Percentiles rank a stretch among this genome's conserved stretches.
Evolutionary conservation across 1,140 invertebrate genomes (phyloP).

Genomic region (Drosophila ogumai): DNA sequence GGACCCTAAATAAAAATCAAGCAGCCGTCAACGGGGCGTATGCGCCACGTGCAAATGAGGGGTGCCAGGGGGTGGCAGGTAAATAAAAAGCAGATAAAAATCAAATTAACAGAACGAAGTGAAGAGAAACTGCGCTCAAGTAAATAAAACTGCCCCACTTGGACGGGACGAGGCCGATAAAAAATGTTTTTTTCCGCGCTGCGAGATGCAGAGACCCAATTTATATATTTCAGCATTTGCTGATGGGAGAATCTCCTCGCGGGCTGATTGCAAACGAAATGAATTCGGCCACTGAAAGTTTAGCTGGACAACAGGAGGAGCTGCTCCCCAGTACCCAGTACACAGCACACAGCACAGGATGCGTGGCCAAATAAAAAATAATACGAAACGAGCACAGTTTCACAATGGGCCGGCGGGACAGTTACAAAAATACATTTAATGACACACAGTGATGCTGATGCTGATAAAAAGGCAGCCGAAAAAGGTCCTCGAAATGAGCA

Average conservation of each 20-base stretch:
- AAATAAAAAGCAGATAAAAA: conserved; percentile 82
- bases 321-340: background rate
- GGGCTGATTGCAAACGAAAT: conserved; percentile 73
- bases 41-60: conserved; percentile 65
- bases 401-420: conserved; percentile 65
- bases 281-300: conserved; percentile 60
- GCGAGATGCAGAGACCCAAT: conserved; percentile 59
- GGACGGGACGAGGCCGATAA: conserved; percentile 52
- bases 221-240: conserved; percentile 73
- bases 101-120: conserved; percentile 77
- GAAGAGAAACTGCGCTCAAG: conserved; percentile 60
- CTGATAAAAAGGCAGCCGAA: conserved; percentile 42
- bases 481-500: conserved; percentile 64
- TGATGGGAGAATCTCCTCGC: conserved; percentile 22
- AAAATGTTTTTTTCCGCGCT: conserved; percentile 44
- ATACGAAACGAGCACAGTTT: conserved; percentile 53
- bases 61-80: conserved; percentile 48
- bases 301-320: conserved; percentile 21
- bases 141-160: conserved; percentile 74
- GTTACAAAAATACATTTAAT: conserved; percentile 76
- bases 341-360: background rate
- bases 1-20: conserved; percentile 65
- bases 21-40: conserved; percentile 51
- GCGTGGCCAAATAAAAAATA: conserved; percentile 49
- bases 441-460: conserved; percentile 26